A percentile compares a stretch with the other conserved stretches of the same genome.
These are phyloP conservation scores for Indicator maculatus DNA, from an alignment of 2,113 vertebrate genomes.

Conservation along the genomic window DNA sequence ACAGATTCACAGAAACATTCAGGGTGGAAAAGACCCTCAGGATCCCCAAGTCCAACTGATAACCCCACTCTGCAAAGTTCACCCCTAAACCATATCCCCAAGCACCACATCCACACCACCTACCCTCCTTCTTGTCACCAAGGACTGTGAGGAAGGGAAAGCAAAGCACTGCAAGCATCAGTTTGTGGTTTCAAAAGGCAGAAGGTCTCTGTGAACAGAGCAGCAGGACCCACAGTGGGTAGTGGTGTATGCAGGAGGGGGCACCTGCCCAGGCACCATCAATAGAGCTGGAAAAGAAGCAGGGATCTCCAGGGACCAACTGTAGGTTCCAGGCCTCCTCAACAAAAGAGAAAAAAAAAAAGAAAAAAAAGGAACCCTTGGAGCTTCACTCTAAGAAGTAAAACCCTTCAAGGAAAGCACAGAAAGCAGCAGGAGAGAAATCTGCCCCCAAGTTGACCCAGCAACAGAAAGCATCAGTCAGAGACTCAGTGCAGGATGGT, in stretches of 20 bases:
- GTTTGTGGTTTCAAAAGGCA: neutral
- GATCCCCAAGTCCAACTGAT: too few relatives aligned
- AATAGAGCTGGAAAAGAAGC: neutral
- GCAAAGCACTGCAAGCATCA: rapidly evolving
- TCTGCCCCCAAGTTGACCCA: rapidly evolving
- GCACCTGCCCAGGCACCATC: neutral
- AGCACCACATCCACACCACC: too few relatives aligned
- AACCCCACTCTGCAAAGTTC: too few relatives aligned
- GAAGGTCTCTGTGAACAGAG: neutral
- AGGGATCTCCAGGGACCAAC: neutral
- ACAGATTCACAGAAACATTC: too few relatives aligned
- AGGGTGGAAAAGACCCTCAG: too few relatives aligned
- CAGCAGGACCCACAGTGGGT: neutral
- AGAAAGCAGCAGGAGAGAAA: neutral
- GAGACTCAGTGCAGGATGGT: neutral
- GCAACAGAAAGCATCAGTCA: rapidly evolving
- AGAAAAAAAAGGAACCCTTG: neutral
- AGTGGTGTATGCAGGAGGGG: rapidly evolving
- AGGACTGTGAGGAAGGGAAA: neutral
- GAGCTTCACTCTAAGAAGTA: neutral
- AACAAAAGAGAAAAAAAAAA: neutral
- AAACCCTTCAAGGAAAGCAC: neutral
- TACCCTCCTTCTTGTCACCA: rapidly evolving
- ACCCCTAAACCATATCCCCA: too few relatives aligned
- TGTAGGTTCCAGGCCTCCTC: rapidly evolving